phyloP scores from a whole-genome alignment of 2,888 invertebrate species.

The Leptinotarsa tumamoca region DNA sequence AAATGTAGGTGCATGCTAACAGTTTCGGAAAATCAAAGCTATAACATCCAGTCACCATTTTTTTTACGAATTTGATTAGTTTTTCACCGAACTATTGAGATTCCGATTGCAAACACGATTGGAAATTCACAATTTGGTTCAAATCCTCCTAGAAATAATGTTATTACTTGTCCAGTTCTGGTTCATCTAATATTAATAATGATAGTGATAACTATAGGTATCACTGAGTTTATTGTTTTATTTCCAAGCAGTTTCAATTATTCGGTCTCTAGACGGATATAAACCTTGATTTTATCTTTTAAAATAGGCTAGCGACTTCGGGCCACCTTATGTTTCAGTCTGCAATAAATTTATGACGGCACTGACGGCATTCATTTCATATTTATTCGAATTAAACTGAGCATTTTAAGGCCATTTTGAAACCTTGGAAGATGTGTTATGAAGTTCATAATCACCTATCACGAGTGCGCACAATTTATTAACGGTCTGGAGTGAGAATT shows the following conservation, averaged over 20 bases:
- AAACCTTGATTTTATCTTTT: neutral
- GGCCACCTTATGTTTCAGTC: conserved; percentile 55
- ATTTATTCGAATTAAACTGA: conserved; percentile 49
- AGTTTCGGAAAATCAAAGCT: conserved; percentile 34
- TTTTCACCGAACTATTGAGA: conserved; percentile 1
- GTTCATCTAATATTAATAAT: neutral
- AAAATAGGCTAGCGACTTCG: conserved; percentile 48
- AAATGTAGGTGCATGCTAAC: conserved; percentile 58
- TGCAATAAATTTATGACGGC: conserved; percentile 45
- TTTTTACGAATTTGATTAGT: neutral
- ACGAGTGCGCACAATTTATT: conserved; percentile 29
- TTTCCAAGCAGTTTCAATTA: neutral
- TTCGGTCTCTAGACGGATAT: neutral
- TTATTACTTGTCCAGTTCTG: neutral
- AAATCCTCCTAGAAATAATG: neutral
- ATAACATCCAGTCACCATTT: neutral
- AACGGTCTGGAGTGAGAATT: neutral
- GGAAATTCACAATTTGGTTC: neutral
- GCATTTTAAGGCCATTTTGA: conserved; percentile 59
- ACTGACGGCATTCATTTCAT: conserved; percentile 53
- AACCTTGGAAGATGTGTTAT: conserved; percentile 57
- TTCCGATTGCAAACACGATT: conserved; percentile 12
- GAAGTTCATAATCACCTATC: conserved; percentile 29
- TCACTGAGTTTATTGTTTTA: neutral
- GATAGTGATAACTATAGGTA: neutral